phyloP scores from a whole-genome alignment of 2,113 vertebrate genomes.

The Lepisosteus oculatus region DNA sequence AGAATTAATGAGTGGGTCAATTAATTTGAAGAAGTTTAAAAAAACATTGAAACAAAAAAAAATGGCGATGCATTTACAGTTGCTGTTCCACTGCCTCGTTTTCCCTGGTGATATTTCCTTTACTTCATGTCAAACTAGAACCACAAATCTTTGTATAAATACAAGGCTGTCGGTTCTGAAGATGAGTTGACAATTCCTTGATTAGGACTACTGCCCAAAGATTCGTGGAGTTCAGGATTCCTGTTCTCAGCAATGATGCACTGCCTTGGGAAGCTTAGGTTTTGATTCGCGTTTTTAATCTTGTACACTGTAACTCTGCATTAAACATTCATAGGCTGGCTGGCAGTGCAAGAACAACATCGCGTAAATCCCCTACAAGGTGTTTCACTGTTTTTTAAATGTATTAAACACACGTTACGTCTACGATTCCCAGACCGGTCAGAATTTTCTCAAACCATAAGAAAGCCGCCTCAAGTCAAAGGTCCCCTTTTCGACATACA shows the following conservation, averaged over 20 bases:
- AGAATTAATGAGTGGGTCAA: no score
- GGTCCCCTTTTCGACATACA: no score
- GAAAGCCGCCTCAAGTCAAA: not conserved
- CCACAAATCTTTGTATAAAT: no score
- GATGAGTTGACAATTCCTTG: constrained; percentile 52
- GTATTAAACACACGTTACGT: not conserved
- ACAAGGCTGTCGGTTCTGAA: constrained; percentile 14
- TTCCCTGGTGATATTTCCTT: no score
- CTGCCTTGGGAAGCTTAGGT: constrained; percentile 21
- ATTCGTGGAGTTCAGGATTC: constrained; percentile 41
- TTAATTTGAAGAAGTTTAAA: no score
- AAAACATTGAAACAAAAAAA: no score
- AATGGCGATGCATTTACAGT: no score
- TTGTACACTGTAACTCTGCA: not conserved
- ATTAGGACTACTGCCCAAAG: constrained; percentile 63
- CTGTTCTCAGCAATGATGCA: constrained; percentile 40
- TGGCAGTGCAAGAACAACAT: not conserved
- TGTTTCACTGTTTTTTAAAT: not conserved
- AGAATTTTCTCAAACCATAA: not conserved
- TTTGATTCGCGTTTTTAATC: not conserved
- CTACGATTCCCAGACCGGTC: not conserved
- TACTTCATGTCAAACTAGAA: no score
- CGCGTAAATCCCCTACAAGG: not conserved
- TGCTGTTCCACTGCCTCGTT: no score
- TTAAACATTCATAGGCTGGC: constrained; percentile 20